Evolutionary conservation across 2,888 invertebrate genomes (phyloP), one percentile per base, ranked within the genome.

Genomic region (Mystacides longicornis): DNA sequence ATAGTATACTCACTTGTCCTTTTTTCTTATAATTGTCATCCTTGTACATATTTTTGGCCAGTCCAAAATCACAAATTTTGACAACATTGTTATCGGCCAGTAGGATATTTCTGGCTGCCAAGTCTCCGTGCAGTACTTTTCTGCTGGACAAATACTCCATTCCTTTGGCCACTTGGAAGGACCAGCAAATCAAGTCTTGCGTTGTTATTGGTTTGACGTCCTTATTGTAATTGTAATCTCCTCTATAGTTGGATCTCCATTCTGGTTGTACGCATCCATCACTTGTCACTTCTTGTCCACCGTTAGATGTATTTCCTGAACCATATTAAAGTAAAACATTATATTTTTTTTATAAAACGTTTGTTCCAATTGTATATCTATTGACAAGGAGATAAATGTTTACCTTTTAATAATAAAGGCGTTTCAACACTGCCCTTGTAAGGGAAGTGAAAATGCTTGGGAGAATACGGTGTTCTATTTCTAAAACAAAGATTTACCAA

Each of bases 11-110:
- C 73, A 86, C 88, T 67, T 89, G 86, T 66, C 89, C 89, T 67
- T 90, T 87, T 69, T 94, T 94, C 65, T 89, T 85, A 67, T 96
- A 96, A 72, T 93, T 93, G 54, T 89, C 88, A 60, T 85, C 88
- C 67, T 92, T 90, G 66, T 89, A 89, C 81, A 93, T 89, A 64
- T 89, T 92, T 65, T 91, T 89, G 0, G 96, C 93, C 54, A 97
- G 75, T 9, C 97, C 97, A 72, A 97, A 97, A 72, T 97, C 96
- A 68, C 95, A 95, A 63, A 97, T 96, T 72, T 97, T 97, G 0
- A 96, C 93, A 2, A 96, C 78, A 67, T 94, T 92, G 62, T 91
- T 84, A 53, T 94, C 93, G 2, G 93, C 88, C 20, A 97, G 70
- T 9, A 96, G 73, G 51, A 96, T 86, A 69, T 96, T 96, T 64